Conservation (phyloP, 2,888 invertebrate species). For the Perizoma affinitatum region DNA sequence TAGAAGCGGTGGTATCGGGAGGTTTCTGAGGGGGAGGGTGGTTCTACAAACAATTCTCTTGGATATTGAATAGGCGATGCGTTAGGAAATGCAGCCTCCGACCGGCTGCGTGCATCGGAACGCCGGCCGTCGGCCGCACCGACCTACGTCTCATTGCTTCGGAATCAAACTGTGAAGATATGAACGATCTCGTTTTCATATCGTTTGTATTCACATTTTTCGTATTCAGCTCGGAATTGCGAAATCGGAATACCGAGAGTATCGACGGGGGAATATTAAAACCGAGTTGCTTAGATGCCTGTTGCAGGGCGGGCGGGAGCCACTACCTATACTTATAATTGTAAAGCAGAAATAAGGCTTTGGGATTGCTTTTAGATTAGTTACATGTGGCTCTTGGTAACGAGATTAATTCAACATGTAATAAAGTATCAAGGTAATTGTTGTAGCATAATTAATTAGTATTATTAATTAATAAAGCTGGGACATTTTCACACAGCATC, state of each 20-base stretch:
- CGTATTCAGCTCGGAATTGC: conserved; percentile 30
- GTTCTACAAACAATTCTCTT: conserved; percentile 79
- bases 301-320: conserved; percentile 18
- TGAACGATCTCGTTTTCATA: conserved; percentile 68
- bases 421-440: neutral
- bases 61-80: conserved; percentile 82
- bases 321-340: conserved; percentile 9
- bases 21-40: conserved; percentile 45
- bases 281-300: conserved; percentile 25
- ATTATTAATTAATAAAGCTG: too few relatives aligned
- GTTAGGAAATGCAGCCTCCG: conserved; percentile 78
- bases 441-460: too few relatives aligned
- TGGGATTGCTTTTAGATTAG: conserved; percentile 4
- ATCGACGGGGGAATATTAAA: conserved; percentile 28
- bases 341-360: conserved; percentile 11
- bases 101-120: conserved; percentile 63
- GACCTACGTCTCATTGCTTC: conserved; percentile 65
- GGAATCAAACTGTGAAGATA: conserved; percentile 71
- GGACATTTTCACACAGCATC: too few relatives aligned
- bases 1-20: conserved; percentile 54
- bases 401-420: neutral
- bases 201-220: conserved; percentile 62
- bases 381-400: conserved; percentile 10
- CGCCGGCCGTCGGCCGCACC: conserved; percentile 13
- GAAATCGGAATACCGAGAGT: conserved; percentile 28